Conservation (phyloP, 2,888 invertebrate species). For the Drosophila leonis region DNA sequence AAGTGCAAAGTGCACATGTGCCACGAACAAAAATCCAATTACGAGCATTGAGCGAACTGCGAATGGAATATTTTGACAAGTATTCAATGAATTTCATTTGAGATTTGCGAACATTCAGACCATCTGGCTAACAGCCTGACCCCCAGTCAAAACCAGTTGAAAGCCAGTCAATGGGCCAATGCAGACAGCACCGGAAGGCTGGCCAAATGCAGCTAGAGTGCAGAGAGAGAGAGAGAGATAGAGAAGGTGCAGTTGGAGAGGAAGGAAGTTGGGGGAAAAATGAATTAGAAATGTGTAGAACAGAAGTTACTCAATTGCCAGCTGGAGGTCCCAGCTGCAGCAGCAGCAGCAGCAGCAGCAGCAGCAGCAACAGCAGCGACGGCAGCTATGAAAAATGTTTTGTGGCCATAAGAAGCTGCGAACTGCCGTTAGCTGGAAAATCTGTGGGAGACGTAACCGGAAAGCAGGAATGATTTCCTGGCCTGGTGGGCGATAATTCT, state of each 20-base stretch:
- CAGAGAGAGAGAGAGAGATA: background rate
- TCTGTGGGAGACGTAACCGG: slow-evolving; percentile 48
- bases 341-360: background rate
- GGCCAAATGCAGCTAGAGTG: slow-evolving; percentile 33
- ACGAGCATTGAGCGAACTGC: slow-evolving; percentile 46
- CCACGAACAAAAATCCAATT: slow-evolving; percentile 70
- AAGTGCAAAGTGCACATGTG: slow-evolving; percentile 76
- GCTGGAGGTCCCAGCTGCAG: slow-evolving; percentile 51
- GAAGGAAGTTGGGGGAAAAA: slow-evolving; percentile 37
- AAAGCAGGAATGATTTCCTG: slow-evolving; percentile 65
- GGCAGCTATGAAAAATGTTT: slow-evolving; percentile 60
- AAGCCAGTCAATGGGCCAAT: slow-evolving; percentile 42
- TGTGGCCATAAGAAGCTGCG: slow-evolving; percentile 57
- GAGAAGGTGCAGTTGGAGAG: background rate
- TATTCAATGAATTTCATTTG: slow-evolving; percentile 80
- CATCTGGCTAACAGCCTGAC: slow-evolving; percentile 44
- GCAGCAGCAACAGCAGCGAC: slow-evolving; percentile 25
- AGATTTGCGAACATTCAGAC: slow-evolving; percentile 65
- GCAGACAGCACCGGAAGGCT: slow-evolving; percentile 44
- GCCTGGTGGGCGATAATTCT: slow-evolving; percentile 65
- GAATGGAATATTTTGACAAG: slow-evolving; percentile 75
- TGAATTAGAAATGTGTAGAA: slow-evolving; percentile 80
- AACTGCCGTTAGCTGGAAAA: slow-evolving; percentile 44
- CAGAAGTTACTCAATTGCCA: slow-evolving; percentile 76
- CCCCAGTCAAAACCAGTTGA: slow-evolving; percentile 22